A percentile compares a stretch with the other conserved stretches of the same genome.
Evolutionary conservation across 2,888 invertebrate genomes (phyloP).

Genomic region (Nomada hirtipes): DNA sequence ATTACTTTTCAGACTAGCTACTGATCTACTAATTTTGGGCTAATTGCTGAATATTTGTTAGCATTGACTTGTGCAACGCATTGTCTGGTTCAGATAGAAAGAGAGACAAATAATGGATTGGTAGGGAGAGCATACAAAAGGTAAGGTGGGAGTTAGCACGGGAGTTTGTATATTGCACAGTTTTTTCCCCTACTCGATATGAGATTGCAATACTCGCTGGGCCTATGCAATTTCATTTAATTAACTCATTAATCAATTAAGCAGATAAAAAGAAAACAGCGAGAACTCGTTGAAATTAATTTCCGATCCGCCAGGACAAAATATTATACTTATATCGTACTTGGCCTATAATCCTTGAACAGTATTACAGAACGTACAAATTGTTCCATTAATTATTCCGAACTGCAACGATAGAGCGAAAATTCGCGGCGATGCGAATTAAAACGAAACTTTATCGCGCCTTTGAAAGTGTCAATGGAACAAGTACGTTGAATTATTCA

Average conservation of each 20-base stretch:
- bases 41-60: not conserved
- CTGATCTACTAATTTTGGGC: not conserved
- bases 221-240: too few relatives aligned
- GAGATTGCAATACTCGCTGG: not conserved
- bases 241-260: not conserved
- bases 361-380: not conserved
- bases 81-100: not conserved
- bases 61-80: not conserved
- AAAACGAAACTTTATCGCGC: not conserved
- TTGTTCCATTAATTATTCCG: slow-evolving; percentile 8
- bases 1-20: not conserved
- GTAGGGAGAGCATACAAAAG: not conserved
- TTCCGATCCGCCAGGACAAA: not conserved
- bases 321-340: slow-evolving; percentile 25
- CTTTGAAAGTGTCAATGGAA: not conserved
- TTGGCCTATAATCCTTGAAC: slow-evolving; percentile 34
- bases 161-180: not conserved
- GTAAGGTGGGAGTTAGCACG: not conserved
- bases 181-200: not conserved
- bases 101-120: not conserved
- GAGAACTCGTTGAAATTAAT: not conserved
- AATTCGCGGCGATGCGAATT: not conserved
- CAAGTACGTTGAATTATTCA: not conserved
- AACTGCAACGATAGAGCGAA: not conserved
- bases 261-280: not conserved